A percentile compares a stretch with the other conserved stretches of the same genome.
phyloP scores from a whole-genome alignment of 2,888 invertebrate species.

The Cactoblastis cactorum region DNA sequence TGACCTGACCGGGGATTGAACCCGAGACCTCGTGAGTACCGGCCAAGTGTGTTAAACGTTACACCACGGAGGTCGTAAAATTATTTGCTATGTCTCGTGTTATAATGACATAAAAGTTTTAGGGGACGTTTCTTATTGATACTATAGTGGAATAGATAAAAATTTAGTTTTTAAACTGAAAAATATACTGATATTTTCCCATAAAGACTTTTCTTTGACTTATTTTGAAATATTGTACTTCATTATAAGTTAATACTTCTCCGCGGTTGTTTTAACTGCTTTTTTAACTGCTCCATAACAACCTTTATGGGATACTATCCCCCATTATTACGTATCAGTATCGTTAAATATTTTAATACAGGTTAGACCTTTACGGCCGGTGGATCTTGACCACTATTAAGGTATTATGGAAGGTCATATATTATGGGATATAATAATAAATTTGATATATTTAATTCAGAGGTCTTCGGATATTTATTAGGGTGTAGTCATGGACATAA shows the following conservation, averaged over 20 bases:
- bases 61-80: too few species aligned
- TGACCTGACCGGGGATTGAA: too few species aligned
- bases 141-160: too few species aligned
- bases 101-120: too few species aligned
- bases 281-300: constrained; percentile 3
- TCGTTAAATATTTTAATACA: constrained; percentile 8
- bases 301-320: neutral
- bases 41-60: too few species aligned
- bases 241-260: neutral
- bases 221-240: neutral
- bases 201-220: neutral
- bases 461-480: neutral
- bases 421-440: neutral
- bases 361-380: neutral
- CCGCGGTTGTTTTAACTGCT: neutral
- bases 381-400: neutral
- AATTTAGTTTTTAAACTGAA: too few species aligned
- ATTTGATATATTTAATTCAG: neutral
- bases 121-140: too few species aligned
- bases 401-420: neutral
- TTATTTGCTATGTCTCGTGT: too few species aligned
- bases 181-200: neutral
- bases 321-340: neutral
- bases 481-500: neutral
- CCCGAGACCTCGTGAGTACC: too few species aligned